Base-by-base conservation (phyloP, 2,888 invertebrate species). In the Diarsia mendica region DNA sequence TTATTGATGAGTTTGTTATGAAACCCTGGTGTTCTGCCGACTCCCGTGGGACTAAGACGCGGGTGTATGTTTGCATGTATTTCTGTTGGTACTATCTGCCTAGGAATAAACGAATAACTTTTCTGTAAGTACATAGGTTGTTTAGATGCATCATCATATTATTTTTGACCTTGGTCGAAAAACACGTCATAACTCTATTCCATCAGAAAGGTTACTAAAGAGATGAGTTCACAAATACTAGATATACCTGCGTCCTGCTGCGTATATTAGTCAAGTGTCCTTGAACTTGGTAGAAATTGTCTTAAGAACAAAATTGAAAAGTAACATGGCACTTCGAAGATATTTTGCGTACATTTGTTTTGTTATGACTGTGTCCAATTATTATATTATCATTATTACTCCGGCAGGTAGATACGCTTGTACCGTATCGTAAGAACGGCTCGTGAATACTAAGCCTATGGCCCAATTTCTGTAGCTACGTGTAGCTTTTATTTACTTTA, bases 391-490 rank as follows among this genome's bases (percentile, higher is more conserved):
- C 48, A 75, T 49, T 65, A 39, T 39, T 44, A 55, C 11, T 55
- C 44, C 18, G 51, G 55, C 28, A 33, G 48, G 18, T 69, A 66
- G 28, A 15, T 39, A 79, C 53, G 48, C 46, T 15, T 66, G 8
- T 13, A 51, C 33, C 20, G n/a, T 53, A 61, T n/a, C 61, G 18
- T 33, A 18, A 63, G 58, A 48, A 48, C 46, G 49, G 9, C 28
- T n/a, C 60, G 6, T 70, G 73, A 73, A 81, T 83, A 83, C 53
- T 75, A 73, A 83, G 55, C 10, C 51, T 28, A 48, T 51, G 70
- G 28, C 33, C 55, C 63, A 55, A 72, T 73, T 72, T 63, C 33
- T 28, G 44, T 65, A 48, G 8, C 28, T 72, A 63, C 67, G 68
- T 66, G 18, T 61, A 20, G 28, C 28, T 72, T 71, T 64, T 73